Conservation (phyloP, 2,113 vertebrate genomes). For the Xiphophorus maculatus region DNA sequence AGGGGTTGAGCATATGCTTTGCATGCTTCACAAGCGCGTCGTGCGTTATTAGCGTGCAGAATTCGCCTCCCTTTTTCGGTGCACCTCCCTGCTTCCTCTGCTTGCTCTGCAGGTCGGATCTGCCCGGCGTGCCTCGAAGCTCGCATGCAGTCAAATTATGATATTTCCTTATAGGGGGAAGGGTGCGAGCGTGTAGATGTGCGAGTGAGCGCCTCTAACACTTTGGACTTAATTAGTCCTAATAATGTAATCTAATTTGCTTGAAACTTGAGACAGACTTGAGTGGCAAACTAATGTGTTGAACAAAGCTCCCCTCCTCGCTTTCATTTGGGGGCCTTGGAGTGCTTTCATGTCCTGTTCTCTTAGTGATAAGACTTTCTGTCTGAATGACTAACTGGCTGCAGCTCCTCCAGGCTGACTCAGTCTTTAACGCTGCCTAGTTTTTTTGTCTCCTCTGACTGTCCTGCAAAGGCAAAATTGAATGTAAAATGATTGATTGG, state of each 20-base stretch:
- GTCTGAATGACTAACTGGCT: slow-evolving; percentile 51
- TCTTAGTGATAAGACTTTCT: slow-evolving; percentile 67
- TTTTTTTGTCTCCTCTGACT: slow-evolving; percentile 25
- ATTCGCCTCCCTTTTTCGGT: background rate
- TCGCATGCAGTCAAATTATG: slow-evolving; percentile 3
- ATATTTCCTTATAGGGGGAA: slow-evolving; percentile 2
- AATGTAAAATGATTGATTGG: slow-evolving; percentile 3
- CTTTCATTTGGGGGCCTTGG: slow-evolving; percentile 66
- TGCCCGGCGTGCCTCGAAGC: background rate
- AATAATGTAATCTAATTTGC: slow-evolving; percentile 82
- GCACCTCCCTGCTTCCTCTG: background rate
- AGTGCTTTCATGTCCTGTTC: slow-evolving; percentile 72
- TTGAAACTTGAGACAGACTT: slow-evolving; percentile 77
- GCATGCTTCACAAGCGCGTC: slow-evolving; percentile 5
- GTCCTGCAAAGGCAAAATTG: slow-evolving; percentile 29
- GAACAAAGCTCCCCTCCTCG: slow-evolving; percentile 72
- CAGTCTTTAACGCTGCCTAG: slow-evolving; percentile 14
- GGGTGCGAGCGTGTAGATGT: background rate
- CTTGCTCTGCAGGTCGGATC: slow-evolving; percentile 7
- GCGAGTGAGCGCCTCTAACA: slow-evolving; percentile 50
- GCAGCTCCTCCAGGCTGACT: slow-evolving; percentile 41
- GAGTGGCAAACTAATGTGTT: slow-evolving; percentile 77
- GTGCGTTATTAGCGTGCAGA: slow-evolving; percentile 8
- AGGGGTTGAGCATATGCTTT: slow-evolving; percentile 16
- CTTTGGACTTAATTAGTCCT: slow-evolving; percentile 77